These are phyloP conservation scores for Dolichomitus sp. DNA, from an alignment of 2,888 invertebrate species.

Conservation along the genomic window DNA sequence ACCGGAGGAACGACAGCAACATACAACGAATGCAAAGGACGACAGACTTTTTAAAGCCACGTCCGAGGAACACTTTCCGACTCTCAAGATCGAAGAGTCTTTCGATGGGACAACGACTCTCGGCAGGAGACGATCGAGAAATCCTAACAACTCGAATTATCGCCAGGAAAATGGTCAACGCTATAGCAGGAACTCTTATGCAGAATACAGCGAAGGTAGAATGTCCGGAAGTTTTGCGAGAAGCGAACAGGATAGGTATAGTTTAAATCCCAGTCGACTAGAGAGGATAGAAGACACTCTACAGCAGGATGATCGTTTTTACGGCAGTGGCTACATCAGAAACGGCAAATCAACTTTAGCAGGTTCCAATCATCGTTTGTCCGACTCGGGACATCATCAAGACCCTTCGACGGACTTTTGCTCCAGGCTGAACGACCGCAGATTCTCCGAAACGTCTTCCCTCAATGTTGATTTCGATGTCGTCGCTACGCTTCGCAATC, in stretches of 20 bases:
- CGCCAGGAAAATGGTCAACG: conserved; percentile 66
- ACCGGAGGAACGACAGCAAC: conserved; percentile 90
- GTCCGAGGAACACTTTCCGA: conserved; percentile 89
- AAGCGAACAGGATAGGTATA: conserved; percentile 78
- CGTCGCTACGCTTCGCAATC: conserved; percentile 74
- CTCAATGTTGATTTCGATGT: conserved; percentile 75
- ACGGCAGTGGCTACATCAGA: conserved; percentile 68
- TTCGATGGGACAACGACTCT: conserved; percentile 83
- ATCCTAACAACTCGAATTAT: conserved; percentile 58
- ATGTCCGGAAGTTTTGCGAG: conserved; percentile 65
- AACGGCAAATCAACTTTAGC: conserved; percentile 31
- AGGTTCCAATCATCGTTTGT: conserved; percentile 31
- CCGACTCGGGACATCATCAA: conserved; percentile 53
- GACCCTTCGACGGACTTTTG: conserved; percentile 69
- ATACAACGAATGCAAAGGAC: conserved; percentile 82
- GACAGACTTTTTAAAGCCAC: conserved; percentile 88
- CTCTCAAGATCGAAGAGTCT: conserved; percentile 80
- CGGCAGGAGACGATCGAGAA: conserved; percentile 79
- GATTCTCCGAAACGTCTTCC: conserved; percentile 73
- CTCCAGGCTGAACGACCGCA: conserved; percentile 68
- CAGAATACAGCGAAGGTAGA: conserved; percentile 73
- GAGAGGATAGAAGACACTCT: conserved; percentile 78
- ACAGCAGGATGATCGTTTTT: conserved; percentile 74
- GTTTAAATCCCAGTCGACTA: conserved; percentile 75
- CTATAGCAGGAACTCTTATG: conserved; percentile 78